A percentile compares a stretch with the other conserved stretches of the same genome.
phyloP scores from a whole-genome alignment of 2,888 invertebrate species.

The Yponomeuta plumbellus region DNA sequence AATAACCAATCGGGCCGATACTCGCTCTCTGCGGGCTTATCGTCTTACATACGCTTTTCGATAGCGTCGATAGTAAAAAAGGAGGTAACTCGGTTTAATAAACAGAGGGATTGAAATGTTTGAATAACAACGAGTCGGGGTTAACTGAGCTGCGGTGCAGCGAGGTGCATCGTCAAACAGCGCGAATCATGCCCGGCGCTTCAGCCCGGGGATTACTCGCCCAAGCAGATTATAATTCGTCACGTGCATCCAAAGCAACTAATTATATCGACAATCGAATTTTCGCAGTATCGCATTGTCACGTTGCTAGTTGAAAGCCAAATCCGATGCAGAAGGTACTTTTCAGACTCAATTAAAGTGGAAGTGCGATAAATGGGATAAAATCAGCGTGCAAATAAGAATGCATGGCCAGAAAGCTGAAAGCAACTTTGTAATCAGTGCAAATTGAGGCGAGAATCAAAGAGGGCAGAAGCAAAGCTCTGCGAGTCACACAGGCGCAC shows the following conservation, averaged over 20 bases:
- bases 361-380: neutral
- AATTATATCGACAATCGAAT: constrained; percentile 35
- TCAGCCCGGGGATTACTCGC: constrained; percentile 43
- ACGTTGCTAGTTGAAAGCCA: neutral
- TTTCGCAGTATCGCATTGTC: constrained; percentile 5
- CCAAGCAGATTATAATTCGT: constrained; percentile 53
- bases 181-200: constrained; percentile 36
- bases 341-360: neutral
- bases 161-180: constrained; percentile 16
- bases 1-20: constrained; percentile 51
- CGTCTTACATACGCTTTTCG: constrained; percentile 7
- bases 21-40: constrained; percentile 16
- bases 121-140: neutral
- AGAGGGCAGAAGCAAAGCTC: constrained; percentile 14
- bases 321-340: neutral
- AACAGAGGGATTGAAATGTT: neutral
- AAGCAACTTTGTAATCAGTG: neutral
- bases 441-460: constrained; percentile 25
- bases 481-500: constrained; percentile 29
- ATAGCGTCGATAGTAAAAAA: neutral
- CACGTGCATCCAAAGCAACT: constrained; percentile 42
- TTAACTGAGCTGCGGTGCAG: neutral
- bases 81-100: neutral
- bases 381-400: constrained; percentile 20
- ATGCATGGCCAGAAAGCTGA: constrained; percentile 17